Evolutionary conservation across 2,888 invertebrate genomes (phyloP).

Genomic region (Mythimna albipuncta): DNA sequence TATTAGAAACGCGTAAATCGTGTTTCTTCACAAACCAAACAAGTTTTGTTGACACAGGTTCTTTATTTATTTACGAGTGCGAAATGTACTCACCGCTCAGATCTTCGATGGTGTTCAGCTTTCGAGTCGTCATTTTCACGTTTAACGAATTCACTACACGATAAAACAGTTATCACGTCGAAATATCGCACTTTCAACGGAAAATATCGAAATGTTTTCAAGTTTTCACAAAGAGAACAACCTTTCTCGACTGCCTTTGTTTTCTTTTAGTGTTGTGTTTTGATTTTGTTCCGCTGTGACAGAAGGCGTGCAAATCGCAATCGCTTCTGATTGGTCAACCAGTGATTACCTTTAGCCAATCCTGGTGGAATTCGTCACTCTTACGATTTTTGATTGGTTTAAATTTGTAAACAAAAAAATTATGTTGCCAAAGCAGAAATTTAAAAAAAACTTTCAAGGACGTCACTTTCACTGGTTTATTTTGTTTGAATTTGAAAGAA

Average conservation of each 20-base stretch:
- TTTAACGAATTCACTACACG: conserved; percentile 65
- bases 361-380: conserved; percentile 26
- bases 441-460: conserved; percentile 40
- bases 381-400: conserved; percentile 68
- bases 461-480: conserved; percentile 49
- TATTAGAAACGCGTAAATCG: conserved; percentile 68
- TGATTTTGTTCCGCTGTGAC: conserved; percentile 69
- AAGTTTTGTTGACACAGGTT: conserved; percentile 72
- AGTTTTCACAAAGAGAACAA: conserved; percentile 62
- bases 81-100: conserved; percentile 84
- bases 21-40: conserved; percentile 72
- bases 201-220: conserved; percentile 63
- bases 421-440: conserved; percentile 64
- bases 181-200: conserved; percentile 64
- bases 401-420: conserved; percentile 66
- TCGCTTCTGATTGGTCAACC: conserved; percentile 61
- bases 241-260: conserved; percentile 74
- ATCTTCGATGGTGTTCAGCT: conserved; percentile 88
- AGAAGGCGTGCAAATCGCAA: conserved; percentile 68
- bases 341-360: conserved; percentile 41
- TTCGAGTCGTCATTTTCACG: conserved; percentile 84
- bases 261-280: conserved; percentile 73
- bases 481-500: not conserved
- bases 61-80: conserved; percentile 79
- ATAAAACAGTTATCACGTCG: conserved; percentile 51